Conservation (phyloP, 2,888 invertebrate genomes). For the Eueremaeus valkanovi region DNA sequence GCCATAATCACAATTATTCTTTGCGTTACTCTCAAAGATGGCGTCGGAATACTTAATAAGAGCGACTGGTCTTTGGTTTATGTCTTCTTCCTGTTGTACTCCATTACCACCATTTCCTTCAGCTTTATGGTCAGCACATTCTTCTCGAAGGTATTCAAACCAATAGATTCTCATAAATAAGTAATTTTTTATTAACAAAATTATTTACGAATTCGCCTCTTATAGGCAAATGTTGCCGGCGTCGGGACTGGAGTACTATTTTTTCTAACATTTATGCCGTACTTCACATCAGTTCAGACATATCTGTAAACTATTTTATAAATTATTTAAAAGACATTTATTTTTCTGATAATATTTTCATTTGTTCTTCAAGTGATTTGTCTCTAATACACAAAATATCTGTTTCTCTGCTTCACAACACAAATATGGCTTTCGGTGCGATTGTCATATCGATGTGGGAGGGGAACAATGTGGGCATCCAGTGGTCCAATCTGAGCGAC, state of each 20-base stretch:
- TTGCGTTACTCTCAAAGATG: constrained; percentile 56
- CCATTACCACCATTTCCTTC: constrained; percentile 49
- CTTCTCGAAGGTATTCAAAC: constrained; percentile 46
- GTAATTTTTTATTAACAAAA: constrained; percentile 45
- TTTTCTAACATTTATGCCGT: constrained; percentile 55
- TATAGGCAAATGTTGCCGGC: constrained; percentile 58
- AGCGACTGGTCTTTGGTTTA: constrained; percentile 58
- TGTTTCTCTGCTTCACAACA: constrained; percentile 53
- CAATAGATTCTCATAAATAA: constrained; percentile 51
- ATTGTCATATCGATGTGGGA: constrained; percentile 57
- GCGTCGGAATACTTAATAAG: constrained; percentile 65
- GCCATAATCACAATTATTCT: constrained; percentile 62
- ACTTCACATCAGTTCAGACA: constrained; percentile 53
- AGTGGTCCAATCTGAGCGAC: constrained; percentile 58
- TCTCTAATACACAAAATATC: constrained; percentile 46
- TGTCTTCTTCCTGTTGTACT: constrained; percentile 60
- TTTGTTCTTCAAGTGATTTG: constrained; percentile 50
- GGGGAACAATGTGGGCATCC: constrained; percentile 60
- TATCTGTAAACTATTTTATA: constrained; percentile 59
- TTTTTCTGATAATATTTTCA: constrained; percentile 67
- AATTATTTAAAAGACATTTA: constrained; percentile 66
- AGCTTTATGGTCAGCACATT: constrained; percentile 46
- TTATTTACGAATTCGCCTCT: not conserved
- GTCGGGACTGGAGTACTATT: constrained; percentile 58
- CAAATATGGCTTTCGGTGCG: constrained; percentile 55